Evolutionary conservation across 1,140 invertebrate genomes (phyloP), one percentile per base, ranked within the genome.

Genomic region (Orchestia grillus): DNA sequence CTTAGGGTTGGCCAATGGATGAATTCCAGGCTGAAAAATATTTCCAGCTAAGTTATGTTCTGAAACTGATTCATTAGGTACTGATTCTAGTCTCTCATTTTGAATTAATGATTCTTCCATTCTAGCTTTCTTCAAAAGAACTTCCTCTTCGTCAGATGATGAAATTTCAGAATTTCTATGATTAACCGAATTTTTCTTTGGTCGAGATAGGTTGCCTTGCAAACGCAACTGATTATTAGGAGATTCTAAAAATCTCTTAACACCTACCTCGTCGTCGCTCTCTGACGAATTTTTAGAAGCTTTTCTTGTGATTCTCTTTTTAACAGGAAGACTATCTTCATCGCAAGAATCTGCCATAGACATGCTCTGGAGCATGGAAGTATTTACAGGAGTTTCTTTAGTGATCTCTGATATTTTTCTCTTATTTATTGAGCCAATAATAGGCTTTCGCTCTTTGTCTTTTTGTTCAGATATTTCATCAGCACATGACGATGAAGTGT

Each of bases 241-340:
- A 41, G 88, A 4, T 90, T 90, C 43, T 90, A 36, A 42, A 42
- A 41, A 90, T 90, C 11, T 90, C 41, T 90, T 44, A 90, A 90
- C n/a, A 41, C 43, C 4, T 4, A 47, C 47, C 43, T 94, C 92
- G 41, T 45, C 44, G 43, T 94, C 92, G 44, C 92, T 94, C 8
- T 94, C 92, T 11, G 92, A 94, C 92, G 44, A 94, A 40, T 47
- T 94, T 40, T n/a, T 44, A 6, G 92, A 94, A 47, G 92, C 92
- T 94, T 44, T 44, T 94, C 92, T 94, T 0, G 47, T 94, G 45
- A 45, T 47, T 47, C 92, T 94, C 44, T 94, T 94, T 44, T 94
- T 94, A 23, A 94, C 92, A 44, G 92, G 92, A 11, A 94, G 44
- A 94, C 19, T 19, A 42, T 91, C 88, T 11, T 42, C 88, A 91